These are phyloP conservation scores for Cyprinodon diabolis DNA, from an alignment of 2,797 vertebrate genomes.

Conservation along the genomic window DNA sequence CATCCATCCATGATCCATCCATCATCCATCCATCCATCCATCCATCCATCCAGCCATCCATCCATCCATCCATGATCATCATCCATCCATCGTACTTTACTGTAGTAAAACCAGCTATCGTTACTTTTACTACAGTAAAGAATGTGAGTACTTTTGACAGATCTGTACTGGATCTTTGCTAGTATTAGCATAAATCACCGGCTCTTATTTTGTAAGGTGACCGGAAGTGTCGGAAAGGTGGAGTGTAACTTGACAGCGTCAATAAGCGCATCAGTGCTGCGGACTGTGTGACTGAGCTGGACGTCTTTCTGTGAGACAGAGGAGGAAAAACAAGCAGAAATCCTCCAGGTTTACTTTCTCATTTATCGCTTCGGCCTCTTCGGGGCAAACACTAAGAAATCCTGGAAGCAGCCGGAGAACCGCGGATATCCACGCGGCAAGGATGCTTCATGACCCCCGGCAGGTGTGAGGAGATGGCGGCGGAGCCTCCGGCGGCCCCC, in stretches of 20 bases:
- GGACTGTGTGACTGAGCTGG: neutral
- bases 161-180: too few relatives aligned
- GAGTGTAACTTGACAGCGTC: neutral
- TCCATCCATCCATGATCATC: too few relatives aligned
- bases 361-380: slow-evolving; percentile 28
- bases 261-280: neutral
- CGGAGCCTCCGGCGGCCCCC: slow-evolving; percentile 48
- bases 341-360: neutral
- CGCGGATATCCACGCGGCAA: slow-evolving; percentile 78
- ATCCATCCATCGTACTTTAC: too few relatives aligned
- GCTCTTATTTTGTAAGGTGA: slow-evolving; percentile 34
- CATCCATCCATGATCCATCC: too few relatives aligned
- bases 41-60: too few relatives aligned
- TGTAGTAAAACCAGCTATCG: too few relatives aligned
- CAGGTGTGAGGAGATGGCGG: slow-evolving; percentile 76
- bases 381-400: slow-evolving; percentile 54
- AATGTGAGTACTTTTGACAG: too few relatives aligned
- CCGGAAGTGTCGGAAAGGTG: slow-evolving; percentile 7
- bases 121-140: too few relatives aligned
- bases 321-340: neutral
- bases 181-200: too few relatives aligned
- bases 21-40: too few relatives aligned
- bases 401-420: slow-evolving; percentile 79
- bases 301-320: neutral
- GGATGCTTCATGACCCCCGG: slow-evolving; percentile 76